Conservation (phyloP, 1,140 invertebrate species). For the Cotesia vestalis region DNA sequence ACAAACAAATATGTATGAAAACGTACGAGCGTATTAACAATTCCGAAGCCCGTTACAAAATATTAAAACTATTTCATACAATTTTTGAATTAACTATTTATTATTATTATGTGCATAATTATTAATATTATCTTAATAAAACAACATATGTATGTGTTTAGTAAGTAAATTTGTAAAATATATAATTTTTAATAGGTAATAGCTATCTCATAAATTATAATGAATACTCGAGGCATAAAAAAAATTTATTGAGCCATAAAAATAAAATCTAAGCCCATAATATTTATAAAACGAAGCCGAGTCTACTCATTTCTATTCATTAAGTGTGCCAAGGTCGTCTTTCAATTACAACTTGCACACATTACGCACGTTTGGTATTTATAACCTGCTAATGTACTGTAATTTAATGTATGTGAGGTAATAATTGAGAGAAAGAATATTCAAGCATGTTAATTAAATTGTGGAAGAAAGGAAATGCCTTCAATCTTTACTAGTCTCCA, state of each 20-base stretch:
- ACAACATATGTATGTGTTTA: no score
- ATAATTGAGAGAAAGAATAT: not conserved
- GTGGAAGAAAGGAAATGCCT: slow-evolving; percentile 20
- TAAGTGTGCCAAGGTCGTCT: slow-evolving; percentile 33
- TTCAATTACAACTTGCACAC: slow-evolving; percentile 26
- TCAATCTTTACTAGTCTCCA: slow-evolving; percentile 2
- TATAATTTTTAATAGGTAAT: no score
- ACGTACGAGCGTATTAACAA: not conserved
- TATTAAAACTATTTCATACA: no score
- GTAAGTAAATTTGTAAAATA: no score
- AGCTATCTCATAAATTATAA: no score
- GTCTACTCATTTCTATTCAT: not conserved
- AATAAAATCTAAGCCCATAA: slow-evolving; percentile 5
- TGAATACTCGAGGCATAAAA: not conserved
- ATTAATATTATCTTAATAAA: no score
- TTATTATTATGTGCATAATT: no score
- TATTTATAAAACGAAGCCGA: no score
- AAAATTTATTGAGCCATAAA: slow-evolving; percentile 26
- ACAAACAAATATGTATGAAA: slow-evolving; percentile 5
- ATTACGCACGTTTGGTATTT: slow-evolving; percentile 30
- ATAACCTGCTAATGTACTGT: slow-evolving; percentile 4
- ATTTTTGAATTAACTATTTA: no score
- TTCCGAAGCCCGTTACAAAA: no score
- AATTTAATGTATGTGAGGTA: no score
- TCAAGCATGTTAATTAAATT: slow-evolving; percentile 26